These are phyloP conservation scores for Silurus lanzhouensis DNA, from an alignment of 2,797 vertebrate species.

Conservation along the genomic window DNA sequence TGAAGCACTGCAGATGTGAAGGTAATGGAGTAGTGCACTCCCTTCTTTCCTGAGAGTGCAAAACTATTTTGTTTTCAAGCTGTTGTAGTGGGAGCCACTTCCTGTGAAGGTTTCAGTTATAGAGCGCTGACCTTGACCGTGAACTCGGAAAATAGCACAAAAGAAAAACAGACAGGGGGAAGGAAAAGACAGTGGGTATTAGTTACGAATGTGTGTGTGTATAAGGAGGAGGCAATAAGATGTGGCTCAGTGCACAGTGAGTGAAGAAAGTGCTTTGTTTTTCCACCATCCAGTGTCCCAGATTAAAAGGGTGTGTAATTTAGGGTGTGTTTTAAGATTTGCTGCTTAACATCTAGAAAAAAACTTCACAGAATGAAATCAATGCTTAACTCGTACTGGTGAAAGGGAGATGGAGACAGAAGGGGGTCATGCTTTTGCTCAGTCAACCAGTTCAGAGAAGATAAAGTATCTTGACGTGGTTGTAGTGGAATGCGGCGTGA, in stretches of 20 bases:
- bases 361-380: slow-evolving; percentile 7
- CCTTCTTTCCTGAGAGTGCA: slow-evolving; percentile 46
- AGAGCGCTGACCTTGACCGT: slow-evolving; percentile 74
- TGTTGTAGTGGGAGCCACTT: slow-evolving; percentile 70
- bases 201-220: slow-evolving; percentile 4
- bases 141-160: slow-evolving; percentile 22
- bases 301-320: slow-evolving; percentile 21
- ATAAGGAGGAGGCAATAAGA: slow-evolving; percentile 8
- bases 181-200: slow-evolving; percentile 48
- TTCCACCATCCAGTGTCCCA: slow-evolving; percentile 3
- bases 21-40: not conserved
- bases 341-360: not conserved
- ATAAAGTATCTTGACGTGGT: slow-evolving; percentile 48
- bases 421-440: slow-evolving; percentile 60
- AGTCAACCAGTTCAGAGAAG: slow-evolving; percentile 43
- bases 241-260: slow-evolving; percentile 26
- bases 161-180: slow-evolving; percentile 76
- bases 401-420: slow-evolving; percentile 47
- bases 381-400: slow-evolving; percentile 35
- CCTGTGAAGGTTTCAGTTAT: slow-evolving; percentile 75
- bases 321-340: not conserved
- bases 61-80: slow-evolving; percentile 69
- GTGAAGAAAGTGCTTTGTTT: slow-evolving; percentile 10
- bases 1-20: no score
- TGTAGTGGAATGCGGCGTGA: slow-evolving; percentile 25